Conservation (phyloP, 2,113 vertebrate genomes). For the Cyprinodon tularosa region DNA sequence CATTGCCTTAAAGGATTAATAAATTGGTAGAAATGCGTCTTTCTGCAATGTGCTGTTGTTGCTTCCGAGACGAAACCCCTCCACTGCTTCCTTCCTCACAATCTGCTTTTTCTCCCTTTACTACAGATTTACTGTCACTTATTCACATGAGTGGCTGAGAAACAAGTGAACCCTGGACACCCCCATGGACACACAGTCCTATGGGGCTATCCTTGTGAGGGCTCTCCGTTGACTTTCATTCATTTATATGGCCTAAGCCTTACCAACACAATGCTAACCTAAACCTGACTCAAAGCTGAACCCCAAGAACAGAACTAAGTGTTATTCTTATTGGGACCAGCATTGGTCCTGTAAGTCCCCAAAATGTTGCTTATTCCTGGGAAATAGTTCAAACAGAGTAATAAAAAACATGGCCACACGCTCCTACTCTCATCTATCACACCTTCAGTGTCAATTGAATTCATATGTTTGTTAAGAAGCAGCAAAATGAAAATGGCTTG, state of each 20-base stretch:
- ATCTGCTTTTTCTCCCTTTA: conserved; percentile 46
- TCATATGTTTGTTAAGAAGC: conserved; percentile 51
- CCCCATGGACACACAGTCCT: conserved; percentile 5
- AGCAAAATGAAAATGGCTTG: conserved; percentile 6
- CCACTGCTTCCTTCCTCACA: conserved; percentile 37
- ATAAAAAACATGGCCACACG: not conserved
- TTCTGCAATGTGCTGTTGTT: conserved; percentile 76
- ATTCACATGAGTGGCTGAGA: conserved; percentile 13
- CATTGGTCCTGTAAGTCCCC: no score
- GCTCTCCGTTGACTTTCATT: no score
- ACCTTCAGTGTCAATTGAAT: conserved; percentile 59
- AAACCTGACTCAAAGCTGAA: no score
- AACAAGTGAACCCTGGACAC: conserved; percentile 19
- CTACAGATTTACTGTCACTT: conserved; percentile 25
- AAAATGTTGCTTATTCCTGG: no score
- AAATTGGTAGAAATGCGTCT: conserved; percentile 80
- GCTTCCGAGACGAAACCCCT: conserved; percentile 75
- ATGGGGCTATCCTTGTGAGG: no score
- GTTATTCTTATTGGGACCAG: no score
- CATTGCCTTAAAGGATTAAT: conserved; percentile 85
- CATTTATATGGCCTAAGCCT: no score
- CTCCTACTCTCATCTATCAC: conserved; percentile 19
- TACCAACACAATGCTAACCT: no score
- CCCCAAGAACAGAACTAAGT: no score
- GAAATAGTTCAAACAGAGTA: no score